Base-by-base conservation (phyloP, 1,140 invertebrate species). In the Zaprionus ghesquierei region DNA sequence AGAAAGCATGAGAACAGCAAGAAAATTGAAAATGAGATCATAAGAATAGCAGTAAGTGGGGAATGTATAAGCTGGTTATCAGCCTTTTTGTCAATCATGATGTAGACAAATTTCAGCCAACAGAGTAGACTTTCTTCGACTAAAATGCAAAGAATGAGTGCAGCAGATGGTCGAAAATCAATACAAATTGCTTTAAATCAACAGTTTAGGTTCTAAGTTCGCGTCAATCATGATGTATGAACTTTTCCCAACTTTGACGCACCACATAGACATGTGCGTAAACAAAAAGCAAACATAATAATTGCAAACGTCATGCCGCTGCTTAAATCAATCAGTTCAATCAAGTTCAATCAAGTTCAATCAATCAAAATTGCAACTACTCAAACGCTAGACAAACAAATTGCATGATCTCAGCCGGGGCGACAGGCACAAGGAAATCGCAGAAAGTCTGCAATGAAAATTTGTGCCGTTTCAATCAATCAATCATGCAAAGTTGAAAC, bases 401-500 rank as follows among this genome's bases (percentile, higher is more conserved):
- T 20, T 23, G 10, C 5, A 35, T 38, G 10, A n/a, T n/a, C 6
- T 6, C 29, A 31, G 12, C 12, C 13, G n/a, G 5, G 5, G n/a
- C 9, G 27, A 6, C 1, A 5, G 27, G 5, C 8, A 5, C 25
- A n/a, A 35, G 33, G 5, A 10, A 20, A 5, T 20, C 29, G 18
- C 20, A 29, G 5, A 12, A 50, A 61, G 49, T 33, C 29, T 38
- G 31, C 23, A 6, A 15, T 41, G 22, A 58, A 58, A 9, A 54
- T 5, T 33, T n/a, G n/a, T n/a, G n/a, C 41, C 10, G 15, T 0
- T 50, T 23, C 5, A 31, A 51, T 65, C 58, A 62, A 68, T 75
- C 71, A 72, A 44, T 79, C 76, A 77, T 59, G n/a, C 49, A 50
- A 59, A 69, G 65, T 54, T 33, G 8, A 46, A 46, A 46, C 41